Conservation (phyloP, 2,113 vertebrate genomes). For the Petromus typicus region DNA sequence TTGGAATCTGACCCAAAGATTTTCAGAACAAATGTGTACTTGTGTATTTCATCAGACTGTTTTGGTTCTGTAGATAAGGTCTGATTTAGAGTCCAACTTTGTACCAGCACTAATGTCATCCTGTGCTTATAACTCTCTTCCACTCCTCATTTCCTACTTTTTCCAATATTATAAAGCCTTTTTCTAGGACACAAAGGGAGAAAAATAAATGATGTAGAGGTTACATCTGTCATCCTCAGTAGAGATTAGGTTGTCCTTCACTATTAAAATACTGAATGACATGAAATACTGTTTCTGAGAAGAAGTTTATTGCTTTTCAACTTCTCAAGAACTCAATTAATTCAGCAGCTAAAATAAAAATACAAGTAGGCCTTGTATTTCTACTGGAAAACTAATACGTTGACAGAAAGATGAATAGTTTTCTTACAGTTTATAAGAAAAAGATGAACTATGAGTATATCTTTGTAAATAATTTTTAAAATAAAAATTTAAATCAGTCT, state of each 20-base stretch:
- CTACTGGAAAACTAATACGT: constrained; percentile 39
- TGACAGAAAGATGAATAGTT: constrained; percentile 21
- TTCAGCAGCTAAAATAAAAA: constrained; percentile 41
- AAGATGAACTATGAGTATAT: not conserved
- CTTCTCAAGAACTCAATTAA: constrained; percentile 28
- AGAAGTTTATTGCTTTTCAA: constrained; percentile 25
- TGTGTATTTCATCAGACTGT: not conserved
- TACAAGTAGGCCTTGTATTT: not conserved
- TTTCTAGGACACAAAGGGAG: constrained; percentile 46
- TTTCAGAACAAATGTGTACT: constrained; percentile 39
- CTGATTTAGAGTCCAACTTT: not conserved
- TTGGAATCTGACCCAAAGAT: not conserved
- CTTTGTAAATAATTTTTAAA: not conserved
- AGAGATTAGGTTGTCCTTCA: constrained; percentile 5
- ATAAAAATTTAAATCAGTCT: constrained; percentile 18
- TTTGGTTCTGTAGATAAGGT: not conserved
- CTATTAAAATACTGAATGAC: not conserved
- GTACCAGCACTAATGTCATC: not conserved
- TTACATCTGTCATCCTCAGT: not conserved
- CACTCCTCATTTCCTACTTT: not conserved
- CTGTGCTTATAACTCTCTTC: not conserved
- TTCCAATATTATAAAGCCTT: not conserved
- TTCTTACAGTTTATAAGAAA: not conserved
- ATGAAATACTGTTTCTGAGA: constrained; percentile 34
- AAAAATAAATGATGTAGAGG: constrained; percentile 53